Evolutionary conservation across 1,140 invertebrate genomes (phyloP).

Genomic region (Bombyx mandarina): DNA sequence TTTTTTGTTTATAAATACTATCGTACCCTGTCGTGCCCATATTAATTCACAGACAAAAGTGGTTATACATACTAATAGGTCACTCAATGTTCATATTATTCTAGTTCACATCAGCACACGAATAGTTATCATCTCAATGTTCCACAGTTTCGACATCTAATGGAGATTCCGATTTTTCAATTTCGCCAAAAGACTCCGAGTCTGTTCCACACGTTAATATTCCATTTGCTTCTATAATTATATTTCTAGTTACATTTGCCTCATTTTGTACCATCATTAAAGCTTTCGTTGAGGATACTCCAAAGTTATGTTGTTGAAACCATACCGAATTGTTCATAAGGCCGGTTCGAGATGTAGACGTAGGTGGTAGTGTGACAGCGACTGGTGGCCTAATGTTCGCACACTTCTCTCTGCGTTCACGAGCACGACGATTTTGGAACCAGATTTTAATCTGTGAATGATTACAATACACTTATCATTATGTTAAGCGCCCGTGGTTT

Average conservation of each 20-base stretch:
- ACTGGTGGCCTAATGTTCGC: constrained; percentile 34
- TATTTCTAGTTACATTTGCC: too few relatives aligned
- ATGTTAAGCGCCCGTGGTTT: too few relatives aligned
- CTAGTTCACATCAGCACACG: too few relatives aligned
- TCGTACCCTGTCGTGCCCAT: too few relatives aligned
- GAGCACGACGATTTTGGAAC: constrained; percentile 82
- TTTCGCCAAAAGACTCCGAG: constrained; percentile 3
- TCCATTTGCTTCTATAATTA: too few relatives aligned
- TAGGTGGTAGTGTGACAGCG: constrained; percentile 38
- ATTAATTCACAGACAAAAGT: too few relatives aligned
- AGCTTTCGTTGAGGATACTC: too few relatives aligned
- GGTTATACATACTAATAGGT: background rate
- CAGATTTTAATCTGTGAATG: constrained; percentile 79
- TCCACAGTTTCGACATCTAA: constrained; percentile 43
- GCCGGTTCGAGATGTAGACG: background rate
- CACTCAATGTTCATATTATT: constrained; percentile 1
- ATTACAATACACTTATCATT: background rate
- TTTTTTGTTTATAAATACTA: too few relatives aligned
- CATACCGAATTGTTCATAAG: too few relatives aligned
- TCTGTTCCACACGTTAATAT: too few relatives aligned
- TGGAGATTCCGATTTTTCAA: constrained; percentile 29
- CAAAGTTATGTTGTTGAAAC: too few relatives aligned
- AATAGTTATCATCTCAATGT: background rate
- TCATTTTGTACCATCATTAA: too few relatives aligned
- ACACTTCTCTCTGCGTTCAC: constrained; percentile 74